Evolutionary conservation across 2,797 vertebrate species (phyloP).

Genomic region (Rallus crepitans): DNA sequence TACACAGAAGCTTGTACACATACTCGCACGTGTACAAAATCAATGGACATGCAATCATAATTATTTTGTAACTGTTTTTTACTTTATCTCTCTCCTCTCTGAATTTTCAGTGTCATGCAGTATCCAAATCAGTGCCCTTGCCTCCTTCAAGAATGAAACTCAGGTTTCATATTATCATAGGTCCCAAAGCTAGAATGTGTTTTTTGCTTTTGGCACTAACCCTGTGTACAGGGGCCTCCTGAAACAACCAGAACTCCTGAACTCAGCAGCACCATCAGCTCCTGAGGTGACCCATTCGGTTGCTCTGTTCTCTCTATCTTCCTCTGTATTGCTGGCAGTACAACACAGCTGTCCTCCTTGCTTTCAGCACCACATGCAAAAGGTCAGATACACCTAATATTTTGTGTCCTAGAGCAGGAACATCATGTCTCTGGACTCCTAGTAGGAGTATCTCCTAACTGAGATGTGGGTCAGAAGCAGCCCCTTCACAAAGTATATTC

Average conservation of each 20-base stretch:
- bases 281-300: fast-evolving
- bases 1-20: background rate
- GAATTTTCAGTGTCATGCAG: background rate
- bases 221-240: background rate
- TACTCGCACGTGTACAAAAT: background rate
- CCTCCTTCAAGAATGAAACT: background rate
- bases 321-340: background rate
- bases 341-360: background rate
- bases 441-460: background rate
- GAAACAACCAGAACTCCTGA: background rate
- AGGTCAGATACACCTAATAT: background rate
- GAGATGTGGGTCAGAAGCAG: background rate
- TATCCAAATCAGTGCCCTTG: background rate
- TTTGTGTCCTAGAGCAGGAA: background rate
- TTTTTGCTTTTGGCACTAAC: background rate
- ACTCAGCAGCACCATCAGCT: background rate
- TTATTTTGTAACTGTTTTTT: background rate
- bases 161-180: background rate
- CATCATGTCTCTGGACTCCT: background rate
- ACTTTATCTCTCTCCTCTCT: background rate
- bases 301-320: background rate
- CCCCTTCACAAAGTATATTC: background rate
- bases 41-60: background rate
- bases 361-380: background rate
- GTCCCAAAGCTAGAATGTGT: background rate